Evolutionary conservation across 2,888 invertebrate species (phyloP).

Genomic region (Synanthedon formicaeformis): DNA sequence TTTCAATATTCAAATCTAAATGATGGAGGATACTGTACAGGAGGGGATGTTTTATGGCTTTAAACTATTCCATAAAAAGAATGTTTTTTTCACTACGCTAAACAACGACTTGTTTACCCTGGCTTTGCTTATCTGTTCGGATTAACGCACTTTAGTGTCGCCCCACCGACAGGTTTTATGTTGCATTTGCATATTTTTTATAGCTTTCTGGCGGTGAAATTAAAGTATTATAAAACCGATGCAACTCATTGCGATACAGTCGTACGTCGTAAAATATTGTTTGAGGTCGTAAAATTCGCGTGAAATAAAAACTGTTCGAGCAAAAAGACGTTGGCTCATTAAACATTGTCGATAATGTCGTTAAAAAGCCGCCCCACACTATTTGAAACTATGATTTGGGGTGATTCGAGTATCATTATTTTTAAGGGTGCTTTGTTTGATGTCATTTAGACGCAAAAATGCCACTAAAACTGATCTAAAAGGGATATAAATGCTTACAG

Average conservation of each 20-base stretch:
- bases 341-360: conserved; percentile 19
- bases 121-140: conserved; percentile 9
- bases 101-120: too few relatives aligned
- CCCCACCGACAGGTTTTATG: conserved; percentile 48
- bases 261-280: conserved; percentile 62
- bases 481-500: too few relatives aligned
- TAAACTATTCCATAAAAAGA: too few relatives aligned
- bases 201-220: conserved; percentile 64
- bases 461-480: too few relatives aligned
- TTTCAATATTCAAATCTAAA: too few relatives aligned
- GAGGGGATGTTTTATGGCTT: too few relatives aligned
- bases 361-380: neutral
- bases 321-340: conserved; percentile 50
- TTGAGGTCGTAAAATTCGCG: conserved; percentile 52
- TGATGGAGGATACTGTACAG: too few relatives aligned
- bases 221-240: conserved; percentile 65
- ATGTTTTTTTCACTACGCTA: too few relatives aligned
- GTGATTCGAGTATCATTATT: neutral
- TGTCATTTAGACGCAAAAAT: too few relatives aligned
- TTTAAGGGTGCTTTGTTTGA: too few relatives aligned
- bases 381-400: neutral
- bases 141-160: conserved; percentile 47
- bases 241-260: conserved; percentile 55
- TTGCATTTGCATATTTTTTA: conserved; percentile 65
- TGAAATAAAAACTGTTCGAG: conserved; percentile 54